Percentiles rank a stretch among this genome's conserved stretches.
These are phyloP conservation scores for Empidonax alnorum DNA, from an alignment of 2,113 vertebrate species.

Conservation along the genomic window DNA sequence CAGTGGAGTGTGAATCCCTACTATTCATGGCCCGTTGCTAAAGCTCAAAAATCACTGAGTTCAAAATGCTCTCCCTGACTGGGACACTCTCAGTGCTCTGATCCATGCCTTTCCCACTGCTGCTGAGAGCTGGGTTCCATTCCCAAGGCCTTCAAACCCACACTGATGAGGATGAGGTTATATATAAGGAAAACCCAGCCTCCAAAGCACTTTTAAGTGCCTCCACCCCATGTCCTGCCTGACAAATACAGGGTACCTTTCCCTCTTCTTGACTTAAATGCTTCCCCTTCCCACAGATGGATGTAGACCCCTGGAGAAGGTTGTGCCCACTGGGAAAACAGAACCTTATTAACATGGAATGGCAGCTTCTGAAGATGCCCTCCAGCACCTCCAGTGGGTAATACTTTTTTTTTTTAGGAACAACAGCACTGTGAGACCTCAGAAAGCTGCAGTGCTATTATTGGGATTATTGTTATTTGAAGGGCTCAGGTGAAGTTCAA, in stretches of 20 bases:
- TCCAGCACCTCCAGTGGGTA: neutral
- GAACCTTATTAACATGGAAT: neutral
- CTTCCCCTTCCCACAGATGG: neutral
- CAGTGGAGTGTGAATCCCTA: accelerated
- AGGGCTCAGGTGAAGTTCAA: neutral
- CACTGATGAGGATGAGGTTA: neutral
- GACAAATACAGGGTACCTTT: neutral
- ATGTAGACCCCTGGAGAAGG: neutral
- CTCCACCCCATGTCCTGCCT: neutral
- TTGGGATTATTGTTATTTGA: neutral
- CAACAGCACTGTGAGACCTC: neutral
- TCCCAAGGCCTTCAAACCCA: neutral
- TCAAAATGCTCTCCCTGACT: neutral
- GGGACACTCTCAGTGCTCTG: neutral
- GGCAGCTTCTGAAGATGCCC: neutral
- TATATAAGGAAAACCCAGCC: neutral
- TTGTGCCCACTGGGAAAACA: neutral
- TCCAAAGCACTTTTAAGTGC: neutral
- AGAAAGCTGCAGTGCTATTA: neutral
- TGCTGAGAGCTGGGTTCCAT: neutral
- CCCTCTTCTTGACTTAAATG: neutral
- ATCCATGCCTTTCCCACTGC: neutral
- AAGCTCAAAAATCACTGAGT: neutral
- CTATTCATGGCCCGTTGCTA: neutral
- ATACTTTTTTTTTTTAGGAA: neutral